Conservation (phyloP, 2,797 vertebrate genomes). For the Sebastes miniatus region DNA sequence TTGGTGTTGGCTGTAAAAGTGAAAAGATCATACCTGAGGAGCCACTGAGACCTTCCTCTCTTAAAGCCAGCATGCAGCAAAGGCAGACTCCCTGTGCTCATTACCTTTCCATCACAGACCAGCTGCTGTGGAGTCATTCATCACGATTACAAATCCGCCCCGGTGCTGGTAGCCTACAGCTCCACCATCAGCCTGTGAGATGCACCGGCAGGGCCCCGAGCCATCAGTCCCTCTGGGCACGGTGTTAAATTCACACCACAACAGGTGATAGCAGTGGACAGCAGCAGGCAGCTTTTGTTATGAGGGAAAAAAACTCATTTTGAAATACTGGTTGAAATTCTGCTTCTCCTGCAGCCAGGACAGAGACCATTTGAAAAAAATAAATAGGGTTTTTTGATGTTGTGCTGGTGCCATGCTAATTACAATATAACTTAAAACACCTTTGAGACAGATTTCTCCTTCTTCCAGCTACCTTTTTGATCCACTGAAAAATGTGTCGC, state of each 20-base stretch:
- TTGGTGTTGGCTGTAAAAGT: constrained; percentile 77
- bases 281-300: constrained; percentile 32
- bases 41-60: constrained; percentile 80
- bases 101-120: constrained; percentile 89
- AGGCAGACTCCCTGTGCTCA: constrained; percentile 82
- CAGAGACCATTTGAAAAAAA: not conserved
- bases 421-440: not conserved
- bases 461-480: not conserved
- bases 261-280: constrained; percentile 67
- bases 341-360: not conserved
- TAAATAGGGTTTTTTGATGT: not conserved
- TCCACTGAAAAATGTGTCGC: not conserved
- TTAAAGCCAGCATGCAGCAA: constrained; percentile 76
- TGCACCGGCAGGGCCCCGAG: constrained; percentile 54
- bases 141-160: constrained; percentile 85
- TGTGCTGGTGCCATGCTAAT: not conserved
- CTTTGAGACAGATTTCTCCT: not conserved
- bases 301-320: constrained; percentile 44
- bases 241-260: constrained; percentile 68
- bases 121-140: constrained; percentile 82
- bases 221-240: constrained; percentile 54
- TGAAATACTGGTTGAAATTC: constrained; percentile 33
- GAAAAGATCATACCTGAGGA: constrained; percentile 80
- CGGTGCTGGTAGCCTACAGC: constrained; percentile 68
- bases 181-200: constrained; percentile 74